Conservation (phyloP, 1,140 invertebrate genomes). For the Lamellibrachia luymesi region DNA sequence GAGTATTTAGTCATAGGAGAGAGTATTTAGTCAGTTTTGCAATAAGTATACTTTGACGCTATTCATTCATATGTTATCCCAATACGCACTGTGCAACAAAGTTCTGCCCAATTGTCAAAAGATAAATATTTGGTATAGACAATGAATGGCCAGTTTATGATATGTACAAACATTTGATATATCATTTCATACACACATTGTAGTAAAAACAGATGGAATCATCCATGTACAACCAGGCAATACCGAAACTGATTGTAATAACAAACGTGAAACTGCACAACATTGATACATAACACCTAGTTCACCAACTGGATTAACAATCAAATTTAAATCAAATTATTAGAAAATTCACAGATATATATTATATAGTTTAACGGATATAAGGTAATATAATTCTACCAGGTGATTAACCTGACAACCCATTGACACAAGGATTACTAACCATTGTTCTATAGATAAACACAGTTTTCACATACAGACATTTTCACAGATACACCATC, state of each 20-base stretch:
- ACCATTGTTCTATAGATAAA: neutral
- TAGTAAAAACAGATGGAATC: neutral
- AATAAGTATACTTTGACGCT: neutral
- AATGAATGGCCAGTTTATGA: neutral
- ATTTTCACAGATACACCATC: neutral
- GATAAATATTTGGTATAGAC: neutral
- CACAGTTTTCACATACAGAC: neutral
- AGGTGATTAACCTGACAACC: neutral
- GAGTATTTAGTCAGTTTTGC: neutral
- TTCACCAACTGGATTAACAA: neutral
- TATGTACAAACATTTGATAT: neutral
- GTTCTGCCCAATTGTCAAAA: neutral
- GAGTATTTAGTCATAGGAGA: too few species aligned
- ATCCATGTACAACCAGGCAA: neutral
- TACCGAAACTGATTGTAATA: neutral
- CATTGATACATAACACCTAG: neutral
- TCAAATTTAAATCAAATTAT: neutral
- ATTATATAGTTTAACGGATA: neutral
- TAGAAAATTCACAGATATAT: neutral
- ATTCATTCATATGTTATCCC: neutral
- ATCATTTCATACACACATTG: neutral
- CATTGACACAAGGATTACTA: too few species aligned
- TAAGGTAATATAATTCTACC: neutral
- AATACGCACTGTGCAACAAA: slow-evolving; percentile 1
- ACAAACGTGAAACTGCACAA: neutral